Percentiles rank a stretch among this genome's conserved stretches.
Evolutionary conservation across 2,888 invertebrate genomes (phyloP).

Genomic region (Rhagium mordax): DNA sequence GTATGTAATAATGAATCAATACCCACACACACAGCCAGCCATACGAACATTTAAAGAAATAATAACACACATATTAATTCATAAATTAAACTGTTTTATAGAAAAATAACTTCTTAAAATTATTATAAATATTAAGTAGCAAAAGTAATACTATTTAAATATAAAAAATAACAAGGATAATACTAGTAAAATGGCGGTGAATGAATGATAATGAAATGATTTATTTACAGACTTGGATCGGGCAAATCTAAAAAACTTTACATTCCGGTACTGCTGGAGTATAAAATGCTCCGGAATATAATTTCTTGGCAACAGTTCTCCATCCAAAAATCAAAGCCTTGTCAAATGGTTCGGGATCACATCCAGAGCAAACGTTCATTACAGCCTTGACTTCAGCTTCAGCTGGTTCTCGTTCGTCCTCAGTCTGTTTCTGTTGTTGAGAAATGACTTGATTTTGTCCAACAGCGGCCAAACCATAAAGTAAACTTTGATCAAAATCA

Average conservation of each 20-base stretch:
- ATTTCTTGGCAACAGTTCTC: conserved; percentile 81
- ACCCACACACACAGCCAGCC: too few relatives aligned
- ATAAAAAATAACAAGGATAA: conserved; percentile 44
- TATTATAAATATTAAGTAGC: conserved; percentile 27
- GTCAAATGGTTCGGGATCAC: conserved; percentile 84
- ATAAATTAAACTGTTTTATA: conserved; percentile 13
- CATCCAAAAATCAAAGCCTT: conserved; percentile 86
- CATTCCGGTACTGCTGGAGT: conserved; percentile 79
- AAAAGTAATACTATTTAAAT: conserved; percentile 32
- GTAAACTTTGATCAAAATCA: conserved; percentile 72
- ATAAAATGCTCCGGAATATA: conserved; percentile 82
- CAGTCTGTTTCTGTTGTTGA: conserved; percentile 76
- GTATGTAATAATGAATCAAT: too few relatives aligned
- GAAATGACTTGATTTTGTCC: conserved; percentile 76
- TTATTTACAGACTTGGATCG: conserved; percentile 15
- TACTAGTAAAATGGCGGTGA: conserved; percentile 32
- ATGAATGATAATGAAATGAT: conserved; percentile 24
- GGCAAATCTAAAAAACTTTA: conserved; percentile 56
- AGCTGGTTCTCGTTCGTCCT: conserved; percentile 85
- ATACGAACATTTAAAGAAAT: too few relatives aligned
- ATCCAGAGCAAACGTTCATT: conserved; percentile 84
- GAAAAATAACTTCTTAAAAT: conserved; percentile 30
- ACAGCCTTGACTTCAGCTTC: conserved; percentile 88
- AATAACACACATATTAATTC: neutral
- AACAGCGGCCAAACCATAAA: conserved; percentile 80